Evolutionary conservation across 1,140 invertebrate genomes (phyloP), one percentile per base, ranked within the genome.

Genomic region (Heliconius hewitsoni): DNA sequence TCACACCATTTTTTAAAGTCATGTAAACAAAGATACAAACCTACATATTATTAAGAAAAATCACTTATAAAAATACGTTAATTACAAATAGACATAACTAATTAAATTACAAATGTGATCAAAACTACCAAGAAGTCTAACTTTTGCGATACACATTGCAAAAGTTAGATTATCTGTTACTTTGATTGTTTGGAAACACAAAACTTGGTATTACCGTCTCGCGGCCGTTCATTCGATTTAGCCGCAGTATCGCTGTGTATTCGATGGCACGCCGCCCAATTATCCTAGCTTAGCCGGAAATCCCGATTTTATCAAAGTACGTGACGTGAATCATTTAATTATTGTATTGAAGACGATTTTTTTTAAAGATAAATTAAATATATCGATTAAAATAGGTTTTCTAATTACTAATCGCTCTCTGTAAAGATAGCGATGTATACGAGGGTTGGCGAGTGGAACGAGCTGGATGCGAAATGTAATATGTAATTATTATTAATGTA

Each of bases 231-330:
- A 71, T 37, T 71, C 34, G 34, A 37, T 39, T 71, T 71, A 71
- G 30, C 71, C 13, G 8, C 57, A n/a, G 71, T 37, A 71, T 71
- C 71, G 16, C 8, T 39, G 71, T 39, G 18, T 71, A n/a, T 71
- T 19, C 34, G 30, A 71, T 71, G 34, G 27, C 70, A 37, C 34
- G 70, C 70, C 70, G 8, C 30, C 71, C 71, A 71, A 71, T 71
- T 71, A 71, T 71, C 71, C 34, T 2, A 27, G 71, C 71, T 71
- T 71, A 71, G 37, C 71, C 71, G 37, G 71, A 71, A 71, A 71
- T 71, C 71, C 71, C 30, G 71, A 71, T 71, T 71, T 71, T 71
- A 71, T 71, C 71, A 71, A 71, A 71, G 1, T 71, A 71, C 71
- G 71, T 71, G 71, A 39, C 71, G 71, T 71, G 71, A 71, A 71